Conservation (phyloP, 2,888 invertebrate species). For the Pseudococcus jackbeardsleyi region DNA sequence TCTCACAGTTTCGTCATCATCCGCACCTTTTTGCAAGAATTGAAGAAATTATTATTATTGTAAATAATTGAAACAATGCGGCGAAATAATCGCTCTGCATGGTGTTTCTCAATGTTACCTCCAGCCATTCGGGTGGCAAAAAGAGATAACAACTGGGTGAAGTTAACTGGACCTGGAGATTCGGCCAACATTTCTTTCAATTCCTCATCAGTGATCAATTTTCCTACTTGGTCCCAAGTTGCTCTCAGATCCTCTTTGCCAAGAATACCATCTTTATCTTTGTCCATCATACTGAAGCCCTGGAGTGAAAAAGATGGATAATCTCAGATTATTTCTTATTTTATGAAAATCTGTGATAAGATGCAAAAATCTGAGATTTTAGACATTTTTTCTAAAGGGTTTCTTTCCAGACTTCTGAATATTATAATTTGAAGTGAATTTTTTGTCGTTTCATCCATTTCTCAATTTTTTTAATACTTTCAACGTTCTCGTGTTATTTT, state of each 20-base stretch:
- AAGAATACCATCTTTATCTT: conserved; percentile 91
- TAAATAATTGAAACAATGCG: too few relatives aligned
- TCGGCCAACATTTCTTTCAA: conserved; percentile 90
- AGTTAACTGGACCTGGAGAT: conserved; percentile 93
- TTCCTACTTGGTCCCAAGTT: conserved; percentile 93
- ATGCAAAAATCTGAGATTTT: too few relatives aligned
- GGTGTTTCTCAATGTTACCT: conserved; percentile 70
- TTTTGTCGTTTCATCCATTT: too few relatives aligned
- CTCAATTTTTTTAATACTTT: too few relatives aligned
- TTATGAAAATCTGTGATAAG: too few relatives aligned
- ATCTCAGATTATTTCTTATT: too few relatives aligned
- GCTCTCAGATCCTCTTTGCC: conserved; percentile 91
- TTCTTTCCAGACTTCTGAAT: too few relatives aligned
- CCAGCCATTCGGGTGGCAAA: conserved; percentile 94
- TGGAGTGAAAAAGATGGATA: conserved; percentile 69
- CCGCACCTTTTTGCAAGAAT: conserved; percentile 74
- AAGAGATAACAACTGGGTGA: conserved; percentile 92
- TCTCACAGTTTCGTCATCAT: conserved; percentile 92
- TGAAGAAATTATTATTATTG: too few relatives aligned
- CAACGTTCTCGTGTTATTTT: too few relatives aligned
- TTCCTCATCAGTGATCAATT: conserved; percentile 90
- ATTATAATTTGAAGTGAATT: too few relatives aligned
- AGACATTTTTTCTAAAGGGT: too few relatives aligned
- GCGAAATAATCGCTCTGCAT: too few relatives aligned
- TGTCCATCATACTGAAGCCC: conserved; percentile 96